Percentiles rank a stretch among this genome's conserved stretches.
Conservation (phyloP, 2,797 vertebrate species). For the Anabacerthia variegaticeps region DNA sequence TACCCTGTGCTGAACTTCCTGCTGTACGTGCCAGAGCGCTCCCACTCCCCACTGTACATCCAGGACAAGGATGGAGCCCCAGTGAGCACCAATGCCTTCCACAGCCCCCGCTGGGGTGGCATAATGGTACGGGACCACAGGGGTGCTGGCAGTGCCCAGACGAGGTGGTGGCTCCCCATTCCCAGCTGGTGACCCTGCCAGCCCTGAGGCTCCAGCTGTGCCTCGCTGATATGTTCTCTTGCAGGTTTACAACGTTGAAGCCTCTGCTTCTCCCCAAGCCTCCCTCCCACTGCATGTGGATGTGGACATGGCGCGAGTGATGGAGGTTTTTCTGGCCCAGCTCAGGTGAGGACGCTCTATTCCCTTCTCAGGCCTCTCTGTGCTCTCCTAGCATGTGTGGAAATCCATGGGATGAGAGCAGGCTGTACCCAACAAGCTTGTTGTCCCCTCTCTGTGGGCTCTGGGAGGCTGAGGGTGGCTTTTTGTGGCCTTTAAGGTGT, state of each 20-base stretch:
- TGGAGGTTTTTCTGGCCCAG: constrained; percentile 96
- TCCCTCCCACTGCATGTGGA: constrained; percentile 81
- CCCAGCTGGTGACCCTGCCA: neutral
- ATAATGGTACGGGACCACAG: constrained; percentile 85
- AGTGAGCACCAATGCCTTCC: constrained; percentile 91
- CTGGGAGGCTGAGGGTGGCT: neutral
- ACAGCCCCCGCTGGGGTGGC: constrained; percentile 96
- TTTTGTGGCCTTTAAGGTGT: neutral
- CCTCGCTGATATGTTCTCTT: accelerated
- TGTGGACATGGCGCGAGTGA: constrained; percentile 90
- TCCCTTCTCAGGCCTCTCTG: neutral
- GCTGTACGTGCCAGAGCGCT: constrained; percentile 90
- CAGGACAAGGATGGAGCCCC: constrained; percentile 83
- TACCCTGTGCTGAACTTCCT: constrained; percentile 95
- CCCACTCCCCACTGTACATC: constrained; percentile 92
- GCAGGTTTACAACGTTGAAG: constrained; percentile 91
- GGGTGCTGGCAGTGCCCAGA: neutral
- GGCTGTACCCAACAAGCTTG: neutral
- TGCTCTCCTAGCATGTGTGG: neutral
- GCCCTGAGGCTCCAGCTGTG: neutral
- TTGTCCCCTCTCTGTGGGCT: accelerated
- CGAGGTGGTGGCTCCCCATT: accelerated
- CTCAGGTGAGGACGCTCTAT: constrained; percentile 81
- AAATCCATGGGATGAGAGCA: neutral
- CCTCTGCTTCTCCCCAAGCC: constrained; percentile 70